phyloP scores from a whole-genome alignment of 1,140 invertebrate genomes.

The Solenopsis fugax region DNA sequence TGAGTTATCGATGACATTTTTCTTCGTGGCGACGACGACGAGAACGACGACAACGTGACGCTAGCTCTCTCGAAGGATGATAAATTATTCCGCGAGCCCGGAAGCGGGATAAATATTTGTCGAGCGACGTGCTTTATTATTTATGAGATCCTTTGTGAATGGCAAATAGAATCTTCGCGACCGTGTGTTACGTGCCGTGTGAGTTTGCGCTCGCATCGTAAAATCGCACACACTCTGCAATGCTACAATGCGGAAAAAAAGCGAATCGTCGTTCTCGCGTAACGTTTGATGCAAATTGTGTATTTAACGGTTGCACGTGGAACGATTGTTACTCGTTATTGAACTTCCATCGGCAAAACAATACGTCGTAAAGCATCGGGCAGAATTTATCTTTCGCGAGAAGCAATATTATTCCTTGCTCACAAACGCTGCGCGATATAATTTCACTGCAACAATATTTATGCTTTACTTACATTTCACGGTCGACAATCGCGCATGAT shows the following conservation, averaged over 20 bases:
- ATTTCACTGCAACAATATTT: slow-evolving; percentile 8
- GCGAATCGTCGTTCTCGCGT: not conserved
- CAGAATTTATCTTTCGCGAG: slow-evolving; percentile 23
- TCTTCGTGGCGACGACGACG: too few relatives aligned
- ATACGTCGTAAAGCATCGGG: slow-evolving; percentile 2
- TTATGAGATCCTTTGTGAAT: slow-evolving; percentile 52
- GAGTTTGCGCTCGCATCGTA: not conserved
- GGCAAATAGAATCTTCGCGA: slow-evolving; percentile 48
- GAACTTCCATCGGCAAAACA: slow-evolving; percentile 1
- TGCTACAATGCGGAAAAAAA: not conserved
- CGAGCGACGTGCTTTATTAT: slow-evolving; percentile 36
- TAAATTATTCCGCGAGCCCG: slow-evolving; percentile 48
- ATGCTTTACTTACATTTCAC: not conserved
- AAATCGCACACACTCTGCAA: not conserved
- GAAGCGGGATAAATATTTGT: slow-evolving; percentile 49
- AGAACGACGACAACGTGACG: not conserved
- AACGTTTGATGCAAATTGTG: slow-evolving; percentile 23
- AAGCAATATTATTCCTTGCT: slow-evolving; percentile 16
- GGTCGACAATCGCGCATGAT: not conserved
- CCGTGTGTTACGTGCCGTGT: not conserved
- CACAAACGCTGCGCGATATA: not conserved
- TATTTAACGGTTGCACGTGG: slow-evolving; percentile 25
- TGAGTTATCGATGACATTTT: slow-evolving; percentile 35
- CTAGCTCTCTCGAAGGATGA: not conserved
- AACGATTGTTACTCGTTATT: slow-evolving; percentile 26